These are phyloP conservation scores for Scolopax bukidnonensis DNA, from an alignment of 2,797 vertebrate genomes.

Conservation along the genomic window DNA sequence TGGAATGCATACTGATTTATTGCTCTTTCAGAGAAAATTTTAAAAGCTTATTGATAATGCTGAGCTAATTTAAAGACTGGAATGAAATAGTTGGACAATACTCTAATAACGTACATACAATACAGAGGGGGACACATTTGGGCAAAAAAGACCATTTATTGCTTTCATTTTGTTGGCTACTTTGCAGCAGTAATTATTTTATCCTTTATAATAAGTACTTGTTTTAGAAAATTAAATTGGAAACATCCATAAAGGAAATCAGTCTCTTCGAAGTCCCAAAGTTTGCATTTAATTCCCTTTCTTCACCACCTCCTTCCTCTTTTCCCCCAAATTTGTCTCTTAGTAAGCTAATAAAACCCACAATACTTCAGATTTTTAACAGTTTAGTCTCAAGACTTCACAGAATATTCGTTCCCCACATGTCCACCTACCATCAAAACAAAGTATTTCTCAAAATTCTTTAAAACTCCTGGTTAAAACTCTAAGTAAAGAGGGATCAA, in stretches of 20 bases:
- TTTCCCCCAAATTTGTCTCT: not conserved
- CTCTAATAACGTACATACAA: not conserved
- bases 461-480: not conserved
- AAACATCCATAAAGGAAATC: not conserved
- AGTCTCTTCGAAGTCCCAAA: not conserved
- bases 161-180: not conserved
- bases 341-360: not conserved
- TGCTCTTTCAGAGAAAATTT: not conserved
- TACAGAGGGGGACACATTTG: not conserved
- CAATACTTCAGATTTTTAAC: not conserved
- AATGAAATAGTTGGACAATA: not conserved
- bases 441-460: not conserved
- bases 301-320: not conserved
- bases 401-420: not conserved
- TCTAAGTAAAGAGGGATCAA: not conserved
- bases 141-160: not conserved
- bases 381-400: not conserved
- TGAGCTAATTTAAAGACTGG: not conserved
- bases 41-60: not conserved
- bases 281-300: not conserved
- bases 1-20: not conserved
- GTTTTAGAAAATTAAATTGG: not conserved
- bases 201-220: not conserved
- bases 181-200: not conserved
- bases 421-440: not conserved